Evolutionary conservation across 2,113 vertebrate species (phyloP), one percentile per base, ranked within the genome.

Genomic region (Ctenomys sociabilis): DNA sequence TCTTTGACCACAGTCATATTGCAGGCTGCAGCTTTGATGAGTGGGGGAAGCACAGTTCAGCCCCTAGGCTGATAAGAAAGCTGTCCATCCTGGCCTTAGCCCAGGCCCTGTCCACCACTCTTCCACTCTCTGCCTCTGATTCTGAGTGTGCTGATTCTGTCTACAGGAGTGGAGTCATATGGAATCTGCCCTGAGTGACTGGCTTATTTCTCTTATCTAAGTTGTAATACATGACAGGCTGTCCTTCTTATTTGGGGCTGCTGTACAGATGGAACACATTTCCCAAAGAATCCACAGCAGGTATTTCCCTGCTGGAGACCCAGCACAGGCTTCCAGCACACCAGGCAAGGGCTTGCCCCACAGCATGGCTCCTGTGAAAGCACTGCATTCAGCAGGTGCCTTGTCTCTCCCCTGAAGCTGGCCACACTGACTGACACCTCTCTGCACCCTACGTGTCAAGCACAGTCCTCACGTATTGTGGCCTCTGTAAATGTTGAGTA

Each of bases 141-240:
- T 72, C 24, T 10, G 32, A 22, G n/a, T 0, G 1, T 35, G 32
- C 64, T 52, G 63, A 37, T 19, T 70, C 22, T 9, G 49, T 9
- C 52, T 0, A 1, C 22, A 28, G 1, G 32, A 35, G 13, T 35
- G 13, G 13, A 68, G 16, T 16, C 45, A 35, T 4, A 13, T 9
- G 26, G 37, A 9, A 28, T 57, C 32, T 66, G 24, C 37, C 37
- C 40, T 63, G 63, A 21, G 28, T 54, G 61, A 64, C n/a, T 72
- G 63, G n/a, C 10, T 85, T 52, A 66, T 52, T 94, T 95, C 70
- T 43, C 24, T 40, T 35, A 93, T 12, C 17, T 32, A 66, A 49
- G 52, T 75, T 30, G 68, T 9, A 11, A 52, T 13, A 17, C 4
- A 0, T 2, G 5, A 70, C 26, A 63, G 26, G 26, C 40, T 40